Evolutionary conservation across 2,888 invertebrate genomes (phyloP).

Genomic region (Caenorhabditis doughertyi): DNA sequence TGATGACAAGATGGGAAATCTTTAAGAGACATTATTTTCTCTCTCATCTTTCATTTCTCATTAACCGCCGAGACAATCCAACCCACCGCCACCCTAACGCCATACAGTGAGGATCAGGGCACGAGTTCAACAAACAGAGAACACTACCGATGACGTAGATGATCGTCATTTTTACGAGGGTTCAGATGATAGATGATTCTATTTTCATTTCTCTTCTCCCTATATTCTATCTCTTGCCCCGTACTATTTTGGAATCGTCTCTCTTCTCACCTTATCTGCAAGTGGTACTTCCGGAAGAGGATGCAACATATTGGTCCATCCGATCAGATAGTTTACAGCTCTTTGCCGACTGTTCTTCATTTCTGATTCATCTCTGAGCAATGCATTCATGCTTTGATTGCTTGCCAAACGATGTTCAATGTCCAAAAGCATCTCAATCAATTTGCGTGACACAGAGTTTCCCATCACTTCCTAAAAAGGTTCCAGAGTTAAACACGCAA

Average conservation of each 20-base stretch:
- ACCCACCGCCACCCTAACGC: too few species aligned
- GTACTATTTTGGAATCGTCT: background rate
- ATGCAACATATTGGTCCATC: slow-evolving; percentile 80
- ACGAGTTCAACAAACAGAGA: slow-evolving; percentile 63
- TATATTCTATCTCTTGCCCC: slow-evolving; percentile 16
- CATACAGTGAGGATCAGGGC: slow-evolving; percentile 12
- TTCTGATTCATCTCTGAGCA: slow-evolving; percentile 69
- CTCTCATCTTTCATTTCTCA: slow-evolving; percentile 31
- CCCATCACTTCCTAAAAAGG: slow-evolving; percentile 65
- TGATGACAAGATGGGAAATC: slow-evolving; percentile 29
- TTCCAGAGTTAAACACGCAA: slow-evolving; percentile 4
- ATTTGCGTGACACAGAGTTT: slow-evolving; percentile 66
- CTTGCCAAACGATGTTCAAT: slow-evolving; percentile 77
- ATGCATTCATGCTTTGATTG: slow-evolving; percentile 70
- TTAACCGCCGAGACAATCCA: slow-evolving; percentile 14
- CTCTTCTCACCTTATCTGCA: slow-evolving; percentile 75
- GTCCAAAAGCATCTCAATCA: slow-evolving; percentile 78
- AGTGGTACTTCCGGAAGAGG: slow-evolving; percentile 80
- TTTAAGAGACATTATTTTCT: slow-evolving; percentile 35
- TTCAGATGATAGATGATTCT: slow-evolving; percentile 49
- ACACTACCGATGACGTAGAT: slow-evolving; percentile 60
- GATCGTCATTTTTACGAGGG: slow-evolving; percentile 56
- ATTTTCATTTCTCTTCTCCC: slow-evolving; percentile 37
- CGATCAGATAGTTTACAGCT: slow-evolving; percentile 75
- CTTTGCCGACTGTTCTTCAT: slow-evolving; percentile 70